Conservation (phyloP, 2,888 invertebrate species). For the Dastarcus helophoroides region DNA sequence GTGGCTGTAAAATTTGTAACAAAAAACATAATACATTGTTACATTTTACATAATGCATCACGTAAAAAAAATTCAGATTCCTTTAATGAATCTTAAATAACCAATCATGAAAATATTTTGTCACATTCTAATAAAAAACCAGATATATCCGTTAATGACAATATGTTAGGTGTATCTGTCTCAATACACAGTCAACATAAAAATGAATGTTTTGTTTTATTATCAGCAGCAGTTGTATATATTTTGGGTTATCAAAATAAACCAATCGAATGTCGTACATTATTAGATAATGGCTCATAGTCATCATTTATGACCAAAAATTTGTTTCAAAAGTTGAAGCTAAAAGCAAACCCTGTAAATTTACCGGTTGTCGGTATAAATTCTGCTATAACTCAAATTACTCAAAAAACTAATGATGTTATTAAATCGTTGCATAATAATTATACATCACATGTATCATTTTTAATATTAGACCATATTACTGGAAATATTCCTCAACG, state of each 20-base stretch:
- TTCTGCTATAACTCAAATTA: not conserved
- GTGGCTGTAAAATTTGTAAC: no score
- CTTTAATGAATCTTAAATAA: no score
- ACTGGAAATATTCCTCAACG: constrained; percentile 1
- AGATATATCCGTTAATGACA: no score
- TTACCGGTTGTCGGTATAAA: not conserved
- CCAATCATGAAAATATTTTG: no score
- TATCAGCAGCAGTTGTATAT: not conserved
- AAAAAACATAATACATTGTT: no score
- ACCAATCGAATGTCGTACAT: not conserved
- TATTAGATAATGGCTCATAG: constrained; percentile 1
- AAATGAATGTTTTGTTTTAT: no score
- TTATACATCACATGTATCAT: not conserved
- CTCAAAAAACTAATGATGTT: not conserved
- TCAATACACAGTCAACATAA: no score
- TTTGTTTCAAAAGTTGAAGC: not conserved
- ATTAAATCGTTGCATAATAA: not conserved
- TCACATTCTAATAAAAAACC: no score
- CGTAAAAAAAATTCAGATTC: no score
- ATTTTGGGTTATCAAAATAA: constrained; percentile 1
- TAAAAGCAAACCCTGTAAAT: not conserved
- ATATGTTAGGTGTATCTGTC: no score
- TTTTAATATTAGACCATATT: not conserved
- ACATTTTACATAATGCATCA: no score
- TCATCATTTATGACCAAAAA: not conserved